Base-by-base conservation (phyloP, 2,797 vertebrate genomes). In the Acipenser oxyrinchus region DNA sequence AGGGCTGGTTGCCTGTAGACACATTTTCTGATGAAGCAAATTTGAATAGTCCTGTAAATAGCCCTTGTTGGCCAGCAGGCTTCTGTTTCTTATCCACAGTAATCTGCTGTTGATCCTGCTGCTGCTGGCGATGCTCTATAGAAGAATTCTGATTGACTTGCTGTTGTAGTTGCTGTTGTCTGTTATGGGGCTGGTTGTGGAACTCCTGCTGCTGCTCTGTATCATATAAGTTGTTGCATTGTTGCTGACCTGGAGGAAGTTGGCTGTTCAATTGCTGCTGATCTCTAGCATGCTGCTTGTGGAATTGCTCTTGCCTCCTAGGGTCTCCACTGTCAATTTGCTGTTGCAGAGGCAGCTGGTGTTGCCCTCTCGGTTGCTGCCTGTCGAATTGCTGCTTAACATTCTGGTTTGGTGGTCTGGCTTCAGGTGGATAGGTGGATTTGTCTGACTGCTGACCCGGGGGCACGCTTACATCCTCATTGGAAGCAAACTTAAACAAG, bases 41-140 rank as follows among this genome's bases (percentile, higher is more conserved):
- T 37, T 37, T 37, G 37, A 37, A 37, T 37, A 93, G 79, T 60
- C 87, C 88, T 75, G 92, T 91, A 73, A 93, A 76, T 75, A 93
- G 81, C 1, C 87, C 82, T 75, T 87, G 81, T n/a, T 81, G 72
- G 52, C 70, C 69, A 72, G 60, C 68, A 66, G 53, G 79, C 13
- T 71, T 86, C 61, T 82, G 81, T 63, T 87, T 78, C 1, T 70
- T 82, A 69, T 79, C 81, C 58, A 57, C 60, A 73, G 63, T 23
- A 2, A 72, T 55, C 60, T 83, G 79, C 71, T 89, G 75, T 68
- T 77, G 69, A 58, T 63, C 68, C 70, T 77, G 76, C 7, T 77
- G 76, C 7, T 69, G 63, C 48, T 67, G 63, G 6, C 10, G 69
- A 68, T 71, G 75, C 50, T 69, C 71, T 68, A 69, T 62, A 9